Base-by-base conservation (phyloP, 2,113 vertebrate species). In the Phycodurus eques region DNA sequence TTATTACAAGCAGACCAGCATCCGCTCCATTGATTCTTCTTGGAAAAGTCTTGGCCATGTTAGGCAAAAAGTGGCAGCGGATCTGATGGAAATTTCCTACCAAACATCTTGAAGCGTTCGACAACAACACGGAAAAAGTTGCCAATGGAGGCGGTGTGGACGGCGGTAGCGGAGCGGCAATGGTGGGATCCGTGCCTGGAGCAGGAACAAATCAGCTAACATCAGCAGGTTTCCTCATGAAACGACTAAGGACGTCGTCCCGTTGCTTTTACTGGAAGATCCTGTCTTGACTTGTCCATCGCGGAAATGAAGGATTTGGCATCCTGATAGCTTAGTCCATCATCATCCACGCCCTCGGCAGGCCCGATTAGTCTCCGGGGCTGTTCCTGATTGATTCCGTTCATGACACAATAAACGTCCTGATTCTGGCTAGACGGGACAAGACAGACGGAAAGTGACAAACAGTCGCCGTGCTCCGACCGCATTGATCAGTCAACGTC, bases 1-100 rank as follows among this genome's bases (percentile, higher is more conserved):
- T 88, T 81, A 85, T 76, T 90, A 60, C 61, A 73, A 77, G 61
- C 85, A 89, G 77, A 83, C 68, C 43, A 33, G 68, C 44, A 42
- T 22, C 67, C 63, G 63, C 72, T 10, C 5, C 65, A 65, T 72
- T 43, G 46, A 73, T 31, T 31, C 22, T 31, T 22, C 70, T 83
- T 80, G 74, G 83, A 79, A 15, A 47, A 33, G 22, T 2, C 0
- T 66, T 83, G 73, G 54, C 49, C 68, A 63, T 61, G 46, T 77
- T 82, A 77, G 80, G 72, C 72, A 35, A 44, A 76, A 83, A 33
- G 80, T 81, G 62, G 73, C 1, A 57, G 74, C 77, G 68, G 73
- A 83, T 75, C 22, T 57, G 43, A 20, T 65, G 74, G 74, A 85
- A 85, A 81, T 57, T 67, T 74, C 66, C 53, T 22, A 68, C 46